These are phyloP conservation scores for Diorhabda elongata DNA, from an alignment of 1,140 invertebrate species.

Conservation along the genomic window DNA sequence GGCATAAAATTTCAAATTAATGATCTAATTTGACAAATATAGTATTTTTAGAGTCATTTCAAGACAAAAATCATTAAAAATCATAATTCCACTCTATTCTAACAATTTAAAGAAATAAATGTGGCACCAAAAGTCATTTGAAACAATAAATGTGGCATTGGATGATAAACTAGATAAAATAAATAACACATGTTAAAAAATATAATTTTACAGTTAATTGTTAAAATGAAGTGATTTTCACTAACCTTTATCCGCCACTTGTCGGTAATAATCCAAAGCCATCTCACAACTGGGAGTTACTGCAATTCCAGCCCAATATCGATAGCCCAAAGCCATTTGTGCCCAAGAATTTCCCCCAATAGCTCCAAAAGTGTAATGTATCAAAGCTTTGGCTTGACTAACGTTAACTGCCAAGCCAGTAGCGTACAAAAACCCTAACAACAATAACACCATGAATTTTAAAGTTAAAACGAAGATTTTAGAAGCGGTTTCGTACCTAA, in stretches of 20 bases:
- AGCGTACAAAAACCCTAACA: slow-evolving; percentile 81
- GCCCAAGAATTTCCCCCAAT: slow-evolving; percentile 85
- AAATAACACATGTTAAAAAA: no score
- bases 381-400: slow-evolving; percentile 81
- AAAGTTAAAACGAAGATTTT: background rate
- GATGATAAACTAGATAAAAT: no score
- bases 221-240: background rate
- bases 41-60: no score
- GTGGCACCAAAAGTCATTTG: no score
- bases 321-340: slow-evolving; percentile 91
- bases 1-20: no score
- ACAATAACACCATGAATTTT: slow-evolving; percentile 18
- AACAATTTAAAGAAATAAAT: no score
- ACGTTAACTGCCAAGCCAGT: slow-evolving; percentile 80
- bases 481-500: slow-evolving; percentile 29
- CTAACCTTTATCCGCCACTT: slow-evolving; percentile 79
- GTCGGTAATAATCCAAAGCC: slow-evolving; percentile 82
- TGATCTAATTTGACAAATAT: no score
- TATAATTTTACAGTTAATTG: no score
- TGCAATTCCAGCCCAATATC: slow-evolving; percentile 86
- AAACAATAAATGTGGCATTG: no score
- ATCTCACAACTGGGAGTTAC: slow-evolving; percentile 84
- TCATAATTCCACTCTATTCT: no score
- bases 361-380: slow-evolving; percentile 89
- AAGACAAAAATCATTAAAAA: no score